Conservation (phyloP, 2,888 invertebrate genomes). For the Scaptomyza flava region DNA sequence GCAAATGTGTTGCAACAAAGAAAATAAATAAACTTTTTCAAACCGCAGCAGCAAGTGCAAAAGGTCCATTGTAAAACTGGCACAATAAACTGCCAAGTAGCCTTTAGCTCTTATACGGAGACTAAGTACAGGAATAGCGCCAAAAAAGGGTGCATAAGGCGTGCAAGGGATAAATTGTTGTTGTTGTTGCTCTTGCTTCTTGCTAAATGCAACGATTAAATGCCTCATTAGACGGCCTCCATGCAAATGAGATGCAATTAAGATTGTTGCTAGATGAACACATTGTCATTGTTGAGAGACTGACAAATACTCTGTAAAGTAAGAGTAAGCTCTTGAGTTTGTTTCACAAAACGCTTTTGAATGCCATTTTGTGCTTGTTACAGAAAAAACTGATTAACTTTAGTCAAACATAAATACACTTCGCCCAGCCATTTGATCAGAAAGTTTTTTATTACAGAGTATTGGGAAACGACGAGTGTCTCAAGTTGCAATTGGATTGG, state of each 20-base stretch:
- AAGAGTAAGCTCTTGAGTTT: neutral
- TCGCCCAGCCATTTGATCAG: too few species aligned
- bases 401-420: too few species aligned
- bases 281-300: neutral
- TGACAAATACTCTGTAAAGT: neutral
- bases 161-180: neutral
- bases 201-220: slow-evolving; percentile 41
- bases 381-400: too few species aligned
- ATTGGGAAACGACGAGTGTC: slow-evolving; percentile 13
- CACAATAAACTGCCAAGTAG: slow-evolving; percentile 72
- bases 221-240: slow-evolving; percentile 53
- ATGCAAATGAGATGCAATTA: slow-evolving; percentile 57
- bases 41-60: slow-evolving; percentile 12
- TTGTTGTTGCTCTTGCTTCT: slow-evolving; percentile 5
- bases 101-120: slow-evolving; percentile 4
- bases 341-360: too few species aligned
- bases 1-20: slow-evolving; percentile 28
- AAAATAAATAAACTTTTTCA: slow-evolving; percentile 7
- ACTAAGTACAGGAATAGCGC: slow-evolving; percentile 2
- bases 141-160: neutral
- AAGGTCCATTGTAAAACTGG: slow-evolving; percentile 38
- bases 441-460: slow-evolving; percentile 6
- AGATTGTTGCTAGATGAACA: slow-evolving; percentile 17
- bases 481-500: slow-evolving; percentile 65
- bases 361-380: too few species aligned